Base-by-base conservation (phyloP, 2,113 vertebrate genomes). In the Cyprinus carpio region DNA sequence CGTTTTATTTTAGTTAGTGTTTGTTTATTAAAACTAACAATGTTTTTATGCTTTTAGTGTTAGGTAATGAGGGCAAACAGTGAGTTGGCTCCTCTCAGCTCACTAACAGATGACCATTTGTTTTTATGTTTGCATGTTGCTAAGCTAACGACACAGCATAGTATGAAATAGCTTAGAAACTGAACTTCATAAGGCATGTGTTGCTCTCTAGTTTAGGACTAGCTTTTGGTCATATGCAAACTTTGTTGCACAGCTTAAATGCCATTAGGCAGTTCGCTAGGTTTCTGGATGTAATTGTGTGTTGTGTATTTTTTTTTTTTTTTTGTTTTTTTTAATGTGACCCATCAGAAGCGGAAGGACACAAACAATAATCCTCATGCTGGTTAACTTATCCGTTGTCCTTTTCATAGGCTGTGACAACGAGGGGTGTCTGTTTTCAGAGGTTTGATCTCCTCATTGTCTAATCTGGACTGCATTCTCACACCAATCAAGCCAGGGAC, bases 371-470 rank as follows among this genome's bases (percentile, higher is more conserved):
- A 64, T 60, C 10, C 18, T 67, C 56, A 31, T 25, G 34, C 51
- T 85, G 51, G 37, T 56, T 84, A 27, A 43, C 4, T 74, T 46
- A 34, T 84, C 29, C 20, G 27, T 74, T 81, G 67, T 54, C n/a
- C 62, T 83, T 83, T 81, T 54, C 37, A 6, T 83, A 88, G 87
- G 85, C 62, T 88, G 82, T 88, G 84, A 85, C 85, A 84, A 77
- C n/a, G 54, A 84, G 29, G 77, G 84, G 37, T 58, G 71, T 62
- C 60, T 69, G 46, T 75, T 64, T 79, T 51, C 75, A 29, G 64
- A 37, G 51, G 72, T 27, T 40, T 13, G 65, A 23, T 65, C 46
- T 40, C 58, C 69, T 60, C 34, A 74, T 69, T 76, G 11, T 40
- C 60, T 46, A 23, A 58, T 62, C 27, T 62, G 31, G 64, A 46